Conservation (phyloP, 2,113 vertebrate species). For the Pterophyllum scalare region DNA sequence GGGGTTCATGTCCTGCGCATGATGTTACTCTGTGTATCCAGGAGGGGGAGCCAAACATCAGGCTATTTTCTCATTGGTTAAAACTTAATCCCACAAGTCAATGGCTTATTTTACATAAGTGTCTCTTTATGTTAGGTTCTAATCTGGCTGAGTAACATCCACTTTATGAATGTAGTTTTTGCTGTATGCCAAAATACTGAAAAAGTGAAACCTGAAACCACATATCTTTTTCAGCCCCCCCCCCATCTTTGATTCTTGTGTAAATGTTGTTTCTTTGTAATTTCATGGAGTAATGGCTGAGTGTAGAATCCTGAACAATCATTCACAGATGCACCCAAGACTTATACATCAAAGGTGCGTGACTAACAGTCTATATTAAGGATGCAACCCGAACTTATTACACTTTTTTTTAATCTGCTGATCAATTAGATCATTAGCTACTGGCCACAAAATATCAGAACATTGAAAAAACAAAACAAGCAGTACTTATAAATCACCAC, state of each 20-base stretch:
- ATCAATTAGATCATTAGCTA: background rate
- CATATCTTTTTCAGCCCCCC: fast-evolving
- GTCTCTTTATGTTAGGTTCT: background rate
- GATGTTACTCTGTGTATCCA: slow-evolving; percentile 16
- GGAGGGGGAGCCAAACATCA: slow-evolving; percentile 57
- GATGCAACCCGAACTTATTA: background rate
- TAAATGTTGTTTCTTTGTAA: background rate
- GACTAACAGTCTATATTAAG: background rate
- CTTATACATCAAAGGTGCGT: background rate
- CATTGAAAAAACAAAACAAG: background rate
- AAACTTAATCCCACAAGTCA: background rate
- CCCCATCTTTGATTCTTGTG: background rate
- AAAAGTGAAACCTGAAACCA: too few relatives aligned
- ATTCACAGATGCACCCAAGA: background rate
- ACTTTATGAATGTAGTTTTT: background rate
- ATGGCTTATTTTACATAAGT: background rate
- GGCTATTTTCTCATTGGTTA: background rate
- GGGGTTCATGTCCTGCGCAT: background rate
- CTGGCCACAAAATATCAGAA: background rate
- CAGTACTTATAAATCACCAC: background rate
- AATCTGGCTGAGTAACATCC: background rate
- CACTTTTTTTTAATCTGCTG: background rate
- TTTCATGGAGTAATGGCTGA: background rate
- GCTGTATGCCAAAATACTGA: background rate
- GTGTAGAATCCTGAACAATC: background rate